phyloP scores from a whole-genome alignment of 2,113 vertebrate genomes.

The Tachuris rubrigastra region DNA sequence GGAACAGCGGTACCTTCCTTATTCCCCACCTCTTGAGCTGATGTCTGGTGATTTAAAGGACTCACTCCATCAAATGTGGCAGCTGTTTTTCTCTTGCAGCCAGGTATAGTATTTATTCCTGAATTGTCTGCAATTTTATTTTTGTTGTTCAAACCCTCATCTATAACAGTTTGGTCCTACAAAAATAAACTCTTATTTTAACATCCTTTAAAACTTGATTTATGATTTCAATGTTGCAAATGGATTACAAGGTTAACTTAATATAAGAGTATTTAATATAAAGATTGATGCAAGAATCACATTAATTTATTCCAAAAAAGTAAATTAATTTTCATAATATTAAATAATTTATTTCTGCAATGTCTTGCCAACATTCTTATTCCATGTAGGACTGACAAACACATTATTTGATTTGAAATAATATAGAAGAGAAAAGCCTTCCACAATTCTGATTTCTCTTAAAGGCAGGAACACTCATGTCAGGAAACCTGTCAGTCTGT shows the following conservation, averaged over 20 bases:
- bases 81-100: neutral
- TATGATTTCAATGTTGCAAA: neutral
- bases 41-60: slow-evolving; percentile 53
- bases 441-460: neutral
- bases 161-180: slow-evolving; percentile 54
- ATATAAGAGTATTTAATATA: neutral
- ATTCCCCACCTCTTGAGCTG: neutral
- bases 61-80: slow-evolving; percentile 29
- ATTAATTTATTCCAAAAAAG: neutral
- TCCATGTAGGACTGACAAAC: neutral
- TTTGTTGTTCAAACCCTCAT: slow-evolving; percentile 19
- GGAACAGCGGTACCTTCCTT: neutral
- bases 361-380: neutral
- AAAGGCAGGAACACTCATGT: neutral
- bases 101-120: neutral
- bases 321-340: neutral
- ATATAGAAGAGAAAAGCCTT: neutral
- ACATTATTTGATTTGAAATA: neutral
- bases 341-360: neutral
- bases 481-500: neutral
- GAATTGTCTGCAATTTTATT: neutral
- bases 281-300: neutral
- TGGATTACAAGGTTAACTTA: neutral
- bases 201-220: neutral
- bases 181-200: slow-evolving; percentile 1